Conservation (phyloP, 2,888 invertebrate genomes). For the Nudaria mundana region DNA sequence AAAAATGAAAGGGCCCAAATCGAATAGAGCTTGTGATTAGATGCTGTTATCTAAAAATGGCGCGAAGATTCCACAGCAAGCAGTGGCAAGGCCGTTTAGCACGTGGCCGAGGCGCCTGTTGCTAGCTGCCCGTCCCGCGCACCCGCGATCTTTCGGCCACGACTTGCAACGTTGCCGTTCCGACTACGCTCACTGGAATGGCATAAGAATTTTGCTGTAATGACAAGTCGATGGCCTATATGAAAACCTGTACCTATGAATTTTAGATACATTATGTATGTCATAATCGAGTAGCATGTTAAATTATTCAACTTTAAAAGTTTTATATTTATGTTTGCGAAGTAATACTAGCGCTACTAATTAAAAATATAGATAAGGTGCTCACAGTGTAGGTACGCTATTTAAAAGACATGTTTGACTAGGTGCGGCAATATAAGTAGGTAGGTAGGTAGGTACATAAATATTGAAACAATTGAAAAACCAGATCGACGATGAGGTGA, state of each 20-base stretch:
- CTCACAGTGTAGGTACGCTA: conserved; percentile 6
- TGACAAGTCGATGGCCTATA: conserved; percentile 45
- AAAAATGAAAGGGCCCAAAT: too few relatives aligned
- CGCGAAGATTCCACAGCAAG: conserved; percentile 67
- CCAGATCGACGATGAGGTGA: conserved; percentile 20
- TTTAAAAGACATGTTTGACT: neutral
- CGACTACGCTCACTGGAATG: conserved; percentile 39
- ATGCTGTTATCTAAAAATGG: conserved; percentile 68
- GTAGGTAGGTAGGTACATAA: neutral
- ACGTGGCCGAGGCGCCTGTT: conserved; percentile 76
- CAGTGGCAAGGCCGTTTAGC: conserved; percentile 72
- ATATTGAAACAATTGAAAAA: conserved; percentile 19
- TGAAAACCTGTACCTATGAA: conserved; percentile 26
- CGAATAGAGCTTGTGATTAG: conserved; percentile 46
- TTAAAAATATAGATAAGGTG: conserved; percentile 6
- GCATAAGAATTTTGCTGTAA: conserved; percentile 54
- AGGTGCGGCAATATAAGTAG: neutral
- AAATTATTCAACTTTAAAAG: neutral
- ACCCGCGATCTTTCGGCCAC: conserved; percentile 27
- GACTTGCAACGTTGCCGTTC: conserved; percentile 70
- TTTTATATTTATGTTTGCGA: neutral
- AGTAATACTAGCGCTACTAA: neutral
- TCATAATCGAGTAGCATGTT: conserved; percentile 4
- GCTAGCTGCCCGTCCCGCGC: conserved; percentile 51
- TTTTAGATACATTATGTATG: conserved; percentile 13